A percentile compares a stretch with the other conserved stretches of the same genome.
Conservation (phyloP, 2,113 vertebrate genomes). For the Oryzias curvinotus region DNA sequence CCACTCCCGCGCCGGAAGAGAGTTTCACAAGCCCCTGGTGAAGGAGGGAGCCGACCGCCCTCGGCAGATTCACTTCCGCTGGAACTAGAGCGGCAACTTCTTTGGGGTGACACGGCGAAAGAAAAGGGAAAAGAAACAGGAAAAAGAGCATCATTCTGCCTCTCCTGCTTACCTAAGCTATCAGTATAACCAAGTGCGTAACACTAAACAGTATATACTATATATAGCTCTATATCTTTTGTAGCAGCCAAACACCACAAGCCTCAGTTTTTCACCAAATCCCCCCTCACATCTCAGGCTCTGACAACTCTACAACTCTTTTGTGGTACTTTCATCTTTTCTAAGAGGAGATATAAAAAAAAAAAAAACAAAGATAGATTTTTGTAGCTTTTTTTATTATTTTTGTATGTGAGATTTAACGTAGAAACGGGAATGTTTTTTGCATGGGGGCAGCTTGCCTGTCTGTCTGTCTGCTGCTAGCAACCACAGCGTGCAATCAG, state of each 20-base stretch:
- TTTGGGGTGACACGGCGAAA: slow-evolving; percentile 47
- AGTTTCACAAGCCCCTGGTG: slow-evolving; percentile 99
- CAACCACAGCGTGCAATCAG: slow-evolving; percentile 82
- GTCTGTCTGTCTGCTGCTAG: slow-evolving; percentile 81
- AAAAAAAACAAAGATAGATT: slow-evolving; percentile 83
- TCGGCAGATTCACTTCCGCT: slow-evolving; percentile 98
- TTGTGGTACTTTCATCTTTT: slow-evolving; percentile 98
- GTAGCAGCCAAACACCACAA: slow-evolving; percentile 98
- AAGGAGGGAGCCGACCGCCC: slow-evolving; percentile 98
- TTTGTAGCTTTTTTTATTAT: slow-evolving; percentile 97
- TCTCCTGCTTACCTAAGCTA: slow-evolving; percentile 82
- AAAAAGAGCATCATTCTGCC: slow-evolving; percentile 89
- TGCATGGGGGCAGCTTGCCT: slow-evolving; percentile 90
- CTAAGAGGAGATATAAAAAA: slow-evolving; percentile 75
- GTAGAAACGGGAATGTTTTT: slow-evolving; percentile 93
- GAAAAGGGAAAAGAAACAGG: slow-evolving; percentile 82
- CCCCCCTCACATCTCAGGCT: slow-evolving; percentile 98
- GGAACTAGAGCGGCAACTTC: slow-evolving; percentile 81
- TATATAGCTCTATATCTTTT: slow-evolving; percentile 87
- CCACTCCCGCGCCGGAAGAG: slow-evolving; percentile 95
- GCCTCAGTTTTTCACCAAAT: slow-evolving; percentile 98
- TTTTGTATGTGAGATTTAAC: slow-evolving; percentile 99
- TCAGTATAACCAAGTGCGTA: slow-evolving; percentile 85
- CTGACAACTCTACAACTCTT: slow-evolving; percentile 88
- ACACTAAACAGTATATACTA: slow-evolving; percentile 74